Conservation (phyloP, 2,888 invertebrate species). For the Phymatocera aterrima region DNA sequence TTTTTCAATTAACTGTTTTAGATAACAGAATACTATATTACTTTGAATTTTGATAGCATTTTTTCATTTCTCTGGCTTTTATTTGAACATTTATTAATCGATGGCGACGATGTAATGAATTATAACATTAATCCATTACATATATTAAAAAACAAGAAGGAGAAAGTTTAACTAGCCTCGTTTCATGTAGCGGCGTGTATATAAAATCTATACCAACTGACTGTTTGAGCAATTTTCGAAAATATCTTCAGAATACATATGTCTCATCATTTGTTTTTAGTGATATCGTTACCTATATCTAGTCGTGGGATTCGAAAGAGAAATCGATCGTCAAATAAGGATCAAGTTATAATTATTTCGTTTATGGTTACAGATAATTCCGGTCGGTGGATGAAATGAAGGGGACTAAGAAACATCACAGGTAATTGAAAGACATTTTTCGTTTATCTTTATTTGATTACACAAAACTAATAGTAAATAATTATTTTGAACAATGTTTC, state of each 20-base stretch:
- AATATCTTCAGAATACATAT: background rate
- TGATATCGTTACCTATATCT: conserved; percentile 25
- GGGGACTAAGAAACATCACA: background rate
- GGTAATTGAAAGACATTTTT: conserved; percentile 28
- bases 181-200: background rate
- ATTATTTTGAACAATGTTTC: conserved; percentile 43
- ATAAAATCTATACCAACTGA: background rate
- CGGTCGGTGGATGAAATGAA: conserved; percentile 50
- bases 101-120: background rate
- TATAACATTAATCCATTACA: background rate
- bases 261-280: background rate
- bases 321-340: conserved; percentile 15
- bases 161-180: background rate
- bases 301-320: conserved; percentile 30
- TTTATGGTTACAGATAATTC: conserved; percentile 54
- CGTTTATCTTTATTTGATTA: conserved; percentile 44
- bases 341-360: conserved; percentile 41
- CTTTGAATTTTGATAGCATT: background rate
- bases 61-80: background rate
- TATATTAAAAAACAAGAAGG: too few species aligned
- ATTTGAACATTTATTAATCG: background rate
- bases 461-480: conserved; percentile 35
- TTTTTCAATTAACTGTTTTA: background rate
- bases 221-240: background rate
- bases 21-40: background rate